These are phyloP conservation scores for Hirundichthys speculiger DNA, from an alignment of 2,113 vertebrate species.

Conservation along the genomic window DNA sequence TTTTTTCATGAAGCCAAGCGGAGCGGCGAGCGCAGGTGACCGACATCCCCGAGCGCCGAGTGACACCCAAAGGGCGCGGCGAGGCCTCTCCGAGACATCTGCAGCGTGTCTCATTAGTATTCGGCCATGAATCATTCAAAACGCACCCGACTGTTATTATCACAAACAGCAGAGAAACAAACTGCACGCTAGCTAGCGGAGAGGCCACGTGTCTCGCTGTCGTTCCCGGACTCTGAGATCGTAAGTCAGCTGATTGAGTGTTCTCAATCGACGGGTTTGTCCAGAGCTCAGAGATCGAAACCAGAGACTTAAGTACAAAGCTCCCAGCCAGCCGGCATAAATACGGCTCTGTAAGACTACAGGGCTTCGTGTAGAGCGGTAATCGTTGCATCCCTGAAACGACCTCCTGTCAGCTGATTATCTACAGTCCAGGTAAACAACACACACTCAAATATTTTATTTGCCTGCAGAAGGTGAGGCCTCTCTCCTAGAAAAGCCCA, in stretches of 20 bases:
- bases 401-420: constrained; percentile 13
- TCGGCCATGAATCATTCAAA: constrained; percentile 73
- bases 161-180: constrained; percentile 58
- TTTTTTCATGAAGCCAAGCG: constrained; percentile 9
- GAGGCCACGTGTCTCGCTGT: neutral
- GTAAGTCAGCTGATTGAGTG: neutral
- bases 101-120: constrained; percentile 71
- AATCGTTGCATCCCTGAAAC: constrained; percentile 1
- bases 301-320: neutral
- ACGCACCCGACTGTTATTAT: constrained; percentile 62
- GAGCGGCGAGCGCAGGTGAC: constrained; percentile 52
- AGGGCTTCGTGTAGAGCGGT: too few relatives aligned
- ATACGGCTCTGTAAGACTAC: too few relatives aligned
- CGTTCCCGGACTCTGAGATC: neutral
- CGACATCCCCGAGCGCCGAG: constrained; percentile 39
- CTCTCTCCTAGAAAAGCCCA: constrained; percentile 30
- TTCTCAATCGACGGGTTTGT: neutral
- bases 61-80: constrained; percentile 66
- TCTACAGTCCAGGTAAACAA: constrained; percentile 4
- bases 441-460: constrained; percentile 23
- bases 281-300: neutral
- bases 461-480: constrained; percentile 32
- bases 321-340: too few relatives aligned
- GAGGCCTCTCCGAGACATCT: constrained; percentile 64
- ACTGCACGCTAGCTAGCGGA: too few relatives aligned